These are phyloP conservation scores for Lerema accius DNA, from an alignment of 1,140 invertebrate genomes.

Conservation along the genomic window DNA sequence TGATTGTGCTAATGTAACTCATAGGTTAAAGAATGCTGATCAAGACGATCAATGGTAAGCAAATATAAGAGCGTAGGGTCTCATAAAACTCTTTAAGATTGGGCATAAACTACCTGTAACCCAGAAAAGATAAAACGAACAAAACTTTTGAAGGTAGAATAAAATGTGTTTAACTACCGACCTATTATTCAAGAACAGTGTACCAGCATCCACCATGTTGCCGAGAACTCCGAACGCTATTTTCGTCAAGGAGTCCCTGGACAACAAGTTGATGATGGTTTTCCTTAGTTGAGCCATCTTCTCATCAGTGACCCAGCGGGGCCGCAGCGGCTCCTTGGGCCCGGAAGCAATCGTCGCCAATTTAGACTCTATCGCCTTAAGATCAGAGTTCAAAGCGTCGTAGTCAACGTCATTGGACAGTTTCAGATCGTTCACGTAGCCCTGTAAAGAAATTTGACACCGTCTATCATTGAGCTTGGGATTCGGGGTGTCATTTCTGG, in stretches of 20 bases:
- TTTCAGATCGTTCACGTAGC: constrained; percentile 58
- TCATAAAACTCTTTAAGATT: too few relatives aligned
- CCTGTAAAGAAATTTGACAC: constrained; percentile 53
- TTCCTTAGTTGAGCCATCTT: constrained; percentile 48
- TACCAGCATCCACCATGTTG: constrained; percentile 70
- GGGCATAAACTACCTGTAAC: too few relatives aligned
- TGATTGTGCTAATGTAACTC: too few relatives aligned
- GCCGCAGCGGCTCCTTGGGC: constrained; percentile 47
- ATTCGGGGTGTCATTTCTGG: too few relatives aligned
- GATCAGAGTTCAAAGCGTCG: constrained; percentile 43
- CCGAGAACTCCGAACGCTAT: constrained; percentile 63
- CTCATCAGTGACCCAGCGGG: constrained; percentile 66
- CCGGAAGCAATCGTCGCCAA: constrained; percentile 53
- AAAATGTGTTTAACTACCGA: constrained; percentile 35
- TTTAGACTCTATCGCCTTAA: constrained; percentile 49
- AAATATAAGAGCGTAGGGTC: too few relatives aligned
- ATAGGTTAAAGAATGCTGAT: too few relatives aligned
- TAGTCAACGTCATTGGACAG: constrained; percentile 61
- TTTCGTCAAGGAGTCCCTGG: constrained; percentile 64
- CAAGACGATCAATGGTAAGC: too few relatives aligned
- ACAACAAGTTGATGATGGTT: constrained; percentile 49
- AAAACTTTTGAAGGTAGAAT: too few relatives aligned
- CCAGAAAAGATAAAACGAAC: too few relatives aligned
- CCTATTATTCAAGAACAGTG: constrained; percentile 70
- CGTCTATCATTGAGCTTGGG: too few relatives aligned